Evolutionary conservation across 1,140 invertebrate genomes (phyloP), one percentile per base, ranked within the genome.

Genomic region (Calliphora vicina): DNA sequence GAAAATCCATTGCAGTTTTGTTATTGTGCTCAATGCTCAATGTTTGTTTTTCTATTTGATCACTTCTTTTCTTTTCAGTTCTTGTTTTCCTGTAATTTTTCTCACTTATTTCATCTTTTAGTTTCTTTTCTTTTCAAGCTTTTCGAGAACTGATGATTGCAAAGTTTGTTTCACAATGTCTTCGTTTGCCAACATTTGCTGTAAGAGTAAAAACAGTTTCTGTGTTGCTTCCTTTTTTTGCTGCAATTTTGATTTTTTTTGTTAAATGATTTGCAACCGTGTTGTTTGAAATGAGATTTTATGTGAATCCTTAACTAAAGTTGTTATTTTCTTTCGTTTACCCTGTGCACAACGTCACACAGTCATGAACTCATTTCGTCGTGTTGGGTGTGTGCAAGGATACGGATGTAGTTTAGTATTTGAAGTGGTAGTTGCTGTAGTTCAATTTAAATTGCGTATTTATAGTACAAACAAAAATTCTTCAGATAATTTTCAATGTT

Each of bases 351-450:
- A 67, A 67, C 9, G 61, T 23, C 10, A 67, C 20, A 57, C 13
- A 78, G 42, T 43, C 74, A 78, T 78, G 74, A 78, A 78, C 35
- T 78, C 42, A 43, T 78, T 45, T 43, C n/a, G n/a, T 67, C 4
- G 17, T 35, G 35, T 35, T 35, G 10, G 35, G 35, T 23, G 20
- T 67, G n/a, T 67, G 23, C 20, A 67, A 23, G 23, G n/a, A 67
- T 67, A n/a, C 23, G 61, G 61, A 50, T 50, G 13, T 23, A 67
- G n/a, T 67, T 67, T 67, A 20, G 20, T 67, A 9, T 23, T 23
- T 67, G 61, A 23, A 67, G 61, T 67, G n/a, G 20, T 25, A 67
- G 20, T 23, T 23, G 61, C 9, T 20, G 61, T 67, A 67, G 61
- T 23, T 67, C 20, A 25, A 67, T 67, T 67, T 25, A 23, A 67